Evolutionary conservation across 2,797 vertebrate species (phyloP).

Genomic region (Enteromius radiatus): DNA sequence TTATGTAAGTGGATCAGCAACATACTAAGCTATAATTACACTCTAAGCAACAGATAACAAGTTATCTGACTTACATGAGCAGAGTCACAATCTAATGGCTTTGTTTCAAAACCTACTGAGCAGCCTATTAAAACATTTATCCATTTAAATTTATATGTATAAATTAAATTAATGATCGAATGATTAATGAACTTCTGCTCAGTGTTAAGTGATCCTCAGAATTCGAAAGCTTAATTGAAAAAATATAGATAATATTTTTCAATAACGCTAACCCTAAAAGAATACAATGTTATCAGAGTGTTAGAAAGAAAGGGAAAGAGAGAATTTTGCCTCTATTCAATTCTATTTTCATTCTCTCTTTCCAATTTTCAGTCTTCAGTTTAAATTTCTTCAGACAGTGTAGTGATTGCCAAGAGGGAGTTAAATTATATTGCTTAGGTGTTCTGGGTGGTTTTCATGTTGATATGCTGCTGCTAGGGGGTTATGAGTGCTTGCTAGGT

Average conservation of each 20-base stretch:
- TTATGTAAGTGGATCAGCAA: neutral
- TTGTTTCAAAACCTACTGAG: neutral
- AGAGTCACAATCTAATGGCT: neutral
- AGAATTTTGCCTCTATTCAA: neutral
- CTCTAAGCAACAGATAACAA: neutral
- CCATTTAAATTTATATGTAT: neutral
- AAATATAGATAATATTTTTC: neutral
- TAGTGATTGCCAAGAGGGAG: neutral
- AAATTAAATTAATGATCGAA: neutral
- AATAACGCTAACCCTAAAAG: neutral
- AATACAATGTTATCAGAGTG: neutral
- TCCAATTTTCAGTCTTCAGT: neutral
- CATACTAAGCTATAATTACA: constrained; percentile 11
- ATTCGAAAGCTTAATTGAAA: neutral
- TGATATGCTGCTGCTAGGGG: neutral
- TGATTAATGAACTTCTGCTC: neutral
- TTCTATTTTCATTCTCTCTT: too few species aligned
- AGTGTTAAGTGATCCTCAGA: neutral
- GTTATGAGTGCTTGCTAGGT: neutral
- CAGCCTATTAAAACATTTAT: neutral
- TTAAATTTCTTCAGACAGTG: neutral
- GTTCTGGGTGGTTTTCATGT: neutral
- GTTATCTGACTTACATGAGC: neutral
- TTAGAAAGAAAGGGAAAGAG: neutral
- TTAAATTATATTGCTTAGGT: neutral